phyloP scores from a whole-genome alignment of 2,888 invertebrate genomes.

The Sarcophaga caerulescens region DNA sequence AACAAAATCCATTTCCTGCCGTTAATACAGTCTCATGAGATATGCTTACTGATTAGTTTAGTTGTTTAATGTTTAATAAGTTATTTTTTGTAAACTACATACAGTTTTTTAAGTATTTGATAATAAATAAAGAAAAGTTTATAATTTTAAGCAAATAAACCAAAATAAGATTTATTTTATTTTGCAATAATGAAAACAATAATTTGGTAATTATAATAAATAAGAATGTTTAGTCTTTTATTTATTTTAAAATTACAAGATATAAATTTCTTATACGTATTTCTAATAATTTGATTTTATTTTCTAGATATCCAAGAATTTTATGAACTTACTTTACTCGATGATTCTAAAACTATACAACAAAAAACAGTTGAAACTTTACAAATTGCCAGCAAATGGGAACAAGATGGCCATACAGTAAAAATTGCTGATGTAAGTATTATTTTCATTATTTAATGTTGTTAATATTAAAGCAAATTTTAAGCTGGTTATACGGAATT shows the following conservation, averaged over 20 bases:
- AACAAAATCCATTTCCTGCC: slow-evolving; percentile 96
- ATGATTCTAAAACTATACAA: slow-evolving; percentile 96
- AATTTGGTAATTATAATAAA: background rate
- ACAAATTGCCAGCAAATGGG: slow-evolving; percentile 97
- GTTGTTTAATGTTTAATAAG: slow-evolving; percentile 5
- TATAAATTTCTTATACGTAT: too few relatives aligned
- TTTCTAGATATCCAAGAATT: slow-evolving; percentile 98
- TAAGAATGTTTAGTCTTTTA: background rate
- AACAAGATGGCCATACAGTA: slow-evolving; percentile 82
- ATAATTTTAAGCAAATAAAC: background rate
- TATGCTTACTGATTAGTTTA: slow-evolving; percentile 33
- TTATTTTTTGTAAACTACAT: background rate
- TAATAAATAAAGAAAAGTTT: background rate
- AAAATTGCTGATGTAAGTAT: slow-evolving; percentile 81
- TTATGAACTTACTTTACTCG: slow-evolving; percentile 97
- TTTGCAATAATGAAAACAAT: background rate
- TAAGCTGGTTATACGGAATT: too few relatives aligned
- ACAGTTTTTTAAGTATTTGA: slow-evolving; percentile 1
- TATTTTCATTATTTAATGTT: background rate
- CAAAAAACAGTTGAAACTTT: slow-evolving; percentile 98
- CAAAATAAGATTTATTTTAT: slow-evolving; percentile 24
- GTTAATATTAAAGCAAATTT: too few relatives aligned
- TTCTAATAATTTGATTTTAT: slow-evolving; percentile 79
- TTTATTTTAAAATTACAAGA: background rate
- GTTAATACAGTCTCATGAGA: slow-evolving; percentile 84